Percentiles rank a stretch among this genome's conserved stretches.
phyloP scores from a whole-genome alignment of 2,888 invertebrate genomes.

The Drosophila peninsularis region DNA sequence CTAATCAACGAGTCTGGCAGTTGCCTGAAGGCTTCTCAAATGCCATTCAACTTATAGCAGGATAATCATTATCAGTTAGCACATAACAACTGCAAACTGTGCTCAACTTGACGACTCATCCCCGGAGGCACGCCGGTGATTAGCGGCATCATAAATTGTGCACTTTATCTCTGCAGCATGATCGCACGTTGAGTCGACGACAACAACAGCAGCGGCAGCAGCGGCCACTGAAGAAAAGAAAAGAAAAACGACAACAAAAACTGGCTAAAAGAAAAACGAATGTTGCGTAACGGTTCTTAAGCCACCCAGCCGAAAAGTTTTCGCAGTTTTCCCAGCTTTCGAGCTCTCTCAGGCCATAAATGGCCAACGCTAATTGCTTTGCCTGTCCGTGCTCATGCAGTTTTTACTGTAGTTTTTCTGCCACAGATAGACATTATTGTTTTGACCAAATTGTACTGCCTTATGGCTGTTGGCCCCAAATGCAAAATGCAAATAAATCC shows the following conservation, averaged over 20 bases:
- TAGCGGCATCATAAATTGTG: slow-evolving; percentile 63
- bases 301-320: slow-evolving; percentile 53
- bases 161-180: slow-evolving; percentile 56
- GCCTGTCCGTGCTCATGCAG: slow-evolving; percentile 21
- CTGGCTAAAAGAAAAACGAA: slow-evolving; percentile 13
- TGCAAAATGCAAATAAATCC: slow-evolving; percentile 53
- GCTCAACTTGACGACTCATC: slow-evolving; percentile 55
- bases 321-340: slow-evolving; percentile 36
- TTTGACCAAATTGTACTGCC: slow-evolving; percentile 47
- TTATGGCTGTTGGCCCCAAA: slow-evolving; percentile 34
- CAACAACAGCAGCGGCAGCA: not conserved
- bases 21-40: slow-evolving; percentile 10
- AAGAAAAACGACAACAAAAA: not conserved
- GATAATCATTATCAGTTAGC: slow-evolving; percentile 78
- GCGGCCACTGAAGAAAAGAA: not conserved
- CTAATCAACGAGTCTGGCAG: slow-evolving; percentile 35
- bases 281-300: slow-evolving; percentile 61
- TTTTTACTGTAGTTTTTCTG: slow-evolving; percentile 12
- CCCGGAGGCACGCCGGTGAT: slow-evolving; percentile 59
- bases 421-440: slow-evolving; percentile 40
- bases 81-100: slow-evolving; percentile 67
- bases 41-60: slow-evolving; percentile 36
- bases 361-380: slow-evolving; percentile 57
- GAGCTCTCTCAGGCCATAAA: slow-evolving; percentile 45
- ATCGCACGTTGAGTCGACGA: slow-evolving; percentile 30